A percentile compares a stretch with the other conserved stretches of the same genome.
These are phyloP conservation scores for Eulemur rubriventer DNA, from an alignment of 2,797 vertebrate species.

Conservation along the genomic window DNA sequence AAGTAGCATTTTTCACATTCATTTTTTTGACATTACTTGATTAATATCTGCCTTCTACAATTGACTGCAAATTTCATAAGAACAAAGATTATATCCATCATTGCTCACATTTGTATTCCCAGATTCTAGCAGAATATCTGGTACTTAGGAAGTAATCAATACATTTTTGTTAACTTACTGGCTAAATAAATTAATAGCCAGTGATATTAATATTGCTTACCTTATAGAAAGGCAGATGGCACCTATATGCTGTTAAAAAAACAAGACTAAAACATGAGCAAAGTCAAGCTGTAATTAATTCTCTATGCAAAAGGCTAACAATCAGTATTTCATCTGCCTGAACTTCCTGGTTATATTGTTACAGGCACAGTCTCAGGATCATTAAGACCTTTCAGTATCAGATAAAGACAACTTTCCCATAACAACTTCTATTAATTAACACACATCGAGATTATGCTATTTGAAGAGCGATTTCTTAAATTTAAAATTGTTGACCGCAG, in stretches of 20 bases:
- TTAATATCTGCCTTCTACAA: neutral
- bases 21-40: neutral
- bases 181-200: neutral
- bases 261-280: neutral
- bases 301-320: neutral
- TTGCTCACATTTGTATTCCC: neutral
- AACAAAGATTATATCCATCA: neutral
- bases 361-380: neutral
- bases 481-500: neutral
- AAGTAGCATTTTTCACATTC: neutral
- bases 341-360: neutral
- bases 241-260: neutral
- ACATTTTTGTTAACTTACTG: neutral
- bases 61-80: neutral
- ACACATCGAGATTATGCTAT: neutral
- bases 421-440: neutral
- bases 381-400: neutral
- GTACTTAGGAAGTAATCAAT: neutral
- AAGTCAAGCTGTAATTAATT: neutral
- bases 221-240: neutral
- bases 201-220: neutral
- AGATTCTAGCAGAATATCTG: neutral
- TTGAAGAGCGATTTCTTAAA: neutral
- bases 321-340: neutral
- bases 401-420: neutral